These are phyloP conservation scores for Reticulitermes speratus DNA, from an alignment of 1,140 invertebrate species.

Conservation along the genomic window DNA sequence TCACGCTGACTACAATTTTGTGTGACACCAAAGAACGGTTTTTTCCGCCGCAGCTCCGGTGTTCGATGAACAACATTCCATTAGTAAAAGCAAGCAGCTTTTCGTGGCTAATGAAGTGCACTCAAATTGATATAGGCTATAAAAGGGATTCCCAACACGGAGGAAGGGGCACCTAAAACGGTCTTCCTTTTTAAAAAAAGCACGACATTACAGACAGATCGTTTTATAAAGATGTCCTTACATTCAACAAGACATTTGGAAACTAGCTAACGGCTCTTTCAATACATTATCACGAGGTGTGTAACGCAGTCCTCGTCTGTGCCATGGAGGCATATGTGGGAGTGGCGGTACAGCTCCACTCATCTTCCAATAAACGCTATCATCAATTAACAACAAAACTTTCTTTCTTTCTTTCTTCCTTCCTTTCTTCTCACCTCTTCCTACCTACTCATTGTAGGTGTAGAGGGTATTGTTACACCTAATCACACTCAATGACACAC, in stretches of 20 bases:
- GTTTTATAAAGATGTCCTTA: background rate
- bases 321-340: too few relatives aligned
- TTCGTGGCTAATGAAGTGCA: slow-evolving; percentile 29
- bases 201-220: background rate
- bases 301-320: too few relatives aligned
- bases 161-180: background rate
- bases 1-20: slow-evolving; percentile 28
- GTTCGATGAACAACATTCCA: slow-evolving; percentile 18
- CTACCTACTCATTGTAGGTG: too few relatives aligned
- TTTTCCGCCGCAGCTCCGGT: background rate
- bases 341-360: too few relatives aligned
- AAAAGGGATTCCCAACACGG: background rate
- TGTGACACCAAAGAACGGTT: slow-evolving; percentile 29
- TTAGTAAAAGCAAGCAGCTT: slow-evolving; percentile 20
- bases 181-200: background rate
- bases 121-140: slow-evolving; percentile 24
- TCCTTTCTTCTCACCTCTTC: too few relatives aligned
- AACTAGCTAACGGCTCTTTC: background rate
- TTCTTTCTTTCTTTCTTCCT: too few relatives aligned
- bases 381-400: too few relatives aligned
- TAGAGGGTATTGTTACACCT: too few relatives aligned
- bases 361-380: too few relatives aligned
- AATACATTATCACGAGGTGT: too few relatives aligned
- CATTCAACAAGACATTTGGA: background rate
- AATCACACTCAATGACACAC: too few relatives aligned